Evolutionary conservation across 2,797 vertebrate species (phyloP).

Genomic region (Sardinella longiceps): DNA sequence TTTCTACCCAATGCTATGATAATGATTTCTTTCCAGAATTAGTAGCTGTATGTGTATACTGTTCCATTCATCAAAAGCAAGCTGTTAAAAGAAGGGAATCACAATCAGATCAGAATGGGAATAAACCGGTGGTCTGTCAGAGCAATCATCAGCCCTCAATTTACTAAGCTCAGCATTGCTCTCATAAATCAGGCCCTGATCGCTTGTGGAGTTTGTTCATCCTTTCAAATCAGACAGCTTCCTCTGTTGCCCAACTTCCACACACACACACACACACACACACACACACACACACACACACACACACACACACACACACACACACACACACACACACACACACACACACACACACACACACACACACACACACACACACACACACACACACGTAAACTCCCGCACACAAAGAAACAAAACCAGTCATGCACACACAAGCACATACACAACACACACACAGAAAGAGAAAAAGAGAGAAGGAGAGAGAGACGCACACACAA

Average conservation of each 20-base stretch:
- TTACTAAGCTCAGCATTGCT: not conserved
- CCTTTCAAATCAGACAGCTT: not conserved
- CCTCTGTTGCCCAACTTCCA: no score
- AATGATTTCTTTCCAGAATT: slow-evolving; percentile 1
- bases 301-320: no score
- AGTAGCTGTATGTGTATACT: not conserved
- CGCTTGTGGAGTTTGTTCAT: not conserved
- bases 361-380: no score
- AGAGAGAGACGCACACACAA: no score
- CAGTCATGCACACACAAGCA: not conserved
- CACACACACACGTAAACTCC: no score
- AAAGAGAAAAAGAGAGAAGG: no score
- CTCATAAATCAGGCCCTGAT: not conserved
- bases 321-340: no score
- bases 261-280: not conserved
- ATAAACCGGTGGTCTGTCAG: not conserved
- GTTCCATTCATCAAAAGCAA: not conserved
- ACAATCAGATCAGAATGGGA: not conserved
- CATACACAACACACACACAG: no score
- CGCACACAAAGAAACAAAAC: no score
- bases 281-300: no score
- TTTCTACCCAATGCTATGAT: not conserved
- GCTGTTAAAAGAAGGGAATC: not conserved
- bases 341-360: not conserved
- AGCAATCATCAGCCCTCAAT: not conserved